Percentiles rank a stretch among this genome's conserved stretches.
phyloP scores from a whole-genome alignment of 1,140 invertebrate species.

The Gryon sp. region DNA sequence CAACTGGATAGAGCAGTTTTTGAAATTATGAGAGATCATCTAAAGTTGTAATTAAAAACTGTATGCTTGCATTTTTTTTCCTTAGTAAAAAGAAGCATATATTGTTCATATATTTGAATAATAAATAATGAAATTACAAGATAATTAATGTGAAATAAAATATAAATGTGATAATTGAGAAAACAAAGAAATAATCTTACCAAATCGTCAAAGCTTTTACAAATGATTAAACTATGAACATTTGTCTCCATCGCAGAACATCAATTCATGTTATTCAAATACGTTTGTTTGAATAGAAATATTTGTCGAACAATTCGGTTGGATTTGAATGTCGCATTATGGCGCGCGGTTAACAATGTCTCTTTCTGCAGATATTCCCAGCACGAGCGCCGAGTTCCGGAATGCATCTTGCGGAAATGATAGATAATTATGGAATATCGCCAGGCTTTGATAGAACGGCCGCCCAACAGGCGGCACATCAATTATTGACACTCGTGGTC shows the following conservation, averaged over 20 bases:
- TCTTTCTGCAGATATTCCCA: constrained; percentile 72
- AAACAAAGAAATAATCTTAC: too few relatives aligned
- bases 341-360: constrained; percentile 38
- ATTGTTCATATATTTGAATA: too few relatives aligned
- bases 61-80: too few relatives aligned
- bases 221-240: constrained; percentile 20
- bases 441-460: constrained; percentile 83
- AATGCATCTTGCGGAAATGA: constrained; percentile 66
- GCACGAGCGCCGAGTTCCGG: constrained; percentile 71
- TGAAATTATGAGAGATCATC: constrained; percentile 9
- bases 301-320: constrained; percentile 51
- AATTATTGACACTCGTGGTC: constrained; percentile 86
- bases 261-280: constrained; percentile 44
- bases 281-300: constrained; percentile 50
- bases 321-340: constrained; percentile 48
- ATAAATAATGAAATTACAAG: neutral
- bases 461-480: constrained; percentile 87
- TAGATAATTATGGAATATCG: constrained; percentile 68
- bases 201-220: constrained; percentile 9
- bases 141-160: too few relatives aligned
- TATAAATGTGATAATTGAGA: constrained; percentile 24
- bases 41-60: too few relatives aligned
- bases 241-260: constrained; percentile 18
- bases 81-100: too few relatives aligned
- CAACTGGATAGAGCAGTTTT: too few relatives aligned